Evolutionary conservation across 2,888 invertebrate species (phyloP), one percentile per base, ranked within the genome.

Genomic region (Andricus quercusramuli): DNA sequence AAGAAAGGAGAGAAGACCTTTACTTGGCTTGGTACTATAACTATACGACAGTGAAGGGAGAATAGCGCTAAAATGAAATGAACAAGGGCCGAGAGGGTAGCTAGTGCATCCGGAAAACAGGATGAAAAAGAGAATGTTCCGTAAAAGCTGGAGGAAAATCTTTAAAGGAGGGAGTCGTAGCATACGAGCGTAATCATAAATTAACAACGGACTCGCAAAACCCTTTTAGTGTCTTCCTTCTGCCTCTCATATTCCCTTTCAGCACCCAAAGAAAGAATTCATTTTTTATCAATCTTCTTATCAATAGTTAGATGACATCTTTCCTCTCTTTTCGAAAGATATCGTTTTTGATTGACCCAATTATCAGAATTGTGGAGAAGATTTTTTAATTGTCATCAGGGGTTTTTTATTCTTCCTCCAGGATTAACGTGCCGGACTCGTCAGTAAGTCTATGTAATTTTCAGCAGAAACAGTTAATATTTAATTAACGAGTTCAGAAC

Each of bases 31-130:
- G 37, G 32, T 65, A 44, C 41, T 47, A n/a, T n/a, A n/a, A n/a
- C n/a, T n/a, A 17, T 17, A 65, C 20, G 65, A 29, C 65, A 32
- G 65, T 59, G 65, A 80, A 79, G 67, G 65, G 68, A 70, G 80
- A 80, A 79, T 79, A 77, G 66, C 70, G 79, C 68, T 77, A 78
- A 79, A 83, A 81, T 80, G 80, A 83, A 78, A 83, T 77, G 80
- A 81, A 81, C 78, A 79, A 78, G 68, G 70, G 77, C 74, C 56
- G 44, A 80, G 78, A 77, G 81, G 70, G 67, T 80, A 22, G 66
- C 17, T 37, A 80, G 77, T 74, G 79, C 81, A 81, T 77, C 80
- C 81, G 78, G 77, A 83, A 78, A 77, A 59, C 66, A 68, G 64
- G 74, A 81, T 77, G 77, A 67, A 81, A 81, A 79, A 79, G 66